Conservation (phyloP, 2,888 invertebrate genomes). For the Merodon equestris region DNA sequence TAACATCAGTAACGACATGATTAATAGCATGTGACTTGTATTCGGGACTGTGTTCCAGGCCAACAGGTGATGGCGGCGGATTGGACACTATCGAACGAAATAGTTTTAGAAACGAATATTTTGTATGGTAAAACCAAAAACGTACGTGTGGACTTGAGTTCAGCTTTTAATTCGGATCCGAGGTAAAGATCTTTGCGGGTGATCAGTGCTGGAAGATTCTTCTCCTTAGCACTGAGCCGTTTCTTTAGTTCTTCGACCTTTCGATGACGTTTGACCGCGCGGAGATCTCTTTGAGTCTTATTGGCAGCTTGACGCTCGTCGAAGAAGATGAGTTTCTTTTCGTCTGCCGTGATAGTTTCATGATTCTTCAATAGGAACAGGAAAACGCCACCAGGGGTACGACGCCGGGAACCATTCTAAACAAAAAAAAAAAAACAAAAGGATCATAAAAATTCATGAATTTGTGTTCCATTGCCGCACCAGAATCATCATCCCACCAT, state of each 20-base stretch:
- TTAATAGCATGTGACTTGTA: conserved; percentile 80
- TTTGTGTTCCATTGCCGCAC: conserved; percentile 78
- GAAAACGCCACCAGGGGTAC: conserved; percentile 93
- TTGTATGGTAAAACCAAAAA: neutral
- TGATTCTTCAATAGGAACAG: conserved; percentile 89
- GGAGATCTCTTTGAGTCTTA: conserved; percentile 81
- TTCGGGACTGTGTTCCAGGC: conserved; percentile 83
- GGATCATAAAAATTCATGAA: neutral
- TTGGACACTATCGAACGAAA: conserved; percentile 79
- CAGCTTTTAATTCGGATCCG: conserved; percentile 72
- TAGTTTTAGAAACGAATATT: conserved; percentile 51
- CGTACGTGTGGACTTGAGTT: conserved; percentile 73
- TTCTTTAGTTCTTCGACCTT: conserved; percentile 85
- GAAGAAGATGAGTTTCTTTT: conserved; percentile 84
- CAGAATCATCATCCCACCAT: conserved; percentile 92
- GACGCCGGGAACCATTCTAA: conserved; percentile 86
- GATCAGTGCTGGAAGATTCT: conserved; percentile 74
- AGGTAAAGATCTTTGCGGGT: conserved; percentile 74
- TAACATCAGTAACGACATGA: conserved; percentile 73
- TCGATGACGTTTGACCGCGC: conserved; percentile 81
- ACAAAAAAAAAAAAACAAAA: conserved; percentile 9
- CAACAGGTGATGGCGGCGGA: conserved; percentile 90
- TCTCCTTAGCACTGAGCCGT: conserved; percentile 79
- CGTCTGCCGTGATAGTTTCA: conserved; percentile 83
- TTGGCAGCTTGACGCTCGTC: conserved; percentile 82